These are phyloP conservation scores for Aegypius monachus DNA, from an alignment of 2,113 vertebrate species.

Conservation along the genomic window DNA sequence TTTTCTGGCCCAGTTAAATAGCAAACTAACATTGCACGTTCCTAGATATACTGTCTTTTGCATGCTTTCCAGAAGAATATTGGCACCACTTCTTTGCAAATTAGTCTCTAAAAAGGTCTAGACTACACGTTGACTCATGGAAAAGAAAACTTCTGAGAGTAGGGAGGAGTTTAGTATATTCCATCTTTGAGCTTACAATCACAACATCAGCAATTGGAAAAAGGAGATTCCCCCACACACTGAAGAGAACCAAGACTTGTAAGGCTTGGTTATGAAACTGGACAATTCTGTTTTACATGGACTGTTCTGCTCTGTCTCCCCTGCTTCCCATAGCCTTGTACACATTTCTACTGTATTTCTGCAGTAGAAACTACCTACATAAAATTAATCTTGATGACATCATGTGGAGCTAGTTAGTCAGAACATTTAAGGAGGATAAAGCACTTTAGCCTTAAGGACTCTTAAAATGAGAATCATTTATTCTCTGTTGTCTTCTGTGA, in stretches of 20 bases:
- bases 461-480: conserved; percentile 73
- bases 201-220: neutral
- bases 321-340: neutral
- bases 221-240: neutral
- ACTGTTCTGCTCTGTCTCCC: neutral
- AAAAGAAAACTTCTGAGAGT: neutral
- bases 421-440: conserved; percentile 74
- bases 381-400: conserved; percentile 76
- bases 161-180: neutral
- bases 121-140: neutral
- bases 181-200: neutral
- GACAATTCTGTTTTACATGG: neutral
- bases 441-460: conserved; percentile 75
- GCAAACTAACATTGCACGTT: neutral
- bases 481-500: conserved; percentile 69
- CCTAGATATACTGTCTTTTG: neutral
- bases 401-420: conserved; percentile 71
- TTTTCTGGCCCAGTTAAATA: neutral
- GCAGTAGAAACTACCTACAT: conserved; percentile 3
- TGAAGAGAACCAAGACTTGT: neutral
- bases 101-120: neutral
- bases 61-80: neutral
- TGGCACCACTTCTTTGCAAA: neutral
- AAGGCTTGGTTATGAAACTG: neutral
- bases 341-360: neutral